A percentile compares a stretch with the other conserved stretches of the same genome.
These are phyloP conservation scores for Brachionus paranguensis DNA, from an alignment of 1,140 invertebrate species.

Conservation along the genomic window DNA sequence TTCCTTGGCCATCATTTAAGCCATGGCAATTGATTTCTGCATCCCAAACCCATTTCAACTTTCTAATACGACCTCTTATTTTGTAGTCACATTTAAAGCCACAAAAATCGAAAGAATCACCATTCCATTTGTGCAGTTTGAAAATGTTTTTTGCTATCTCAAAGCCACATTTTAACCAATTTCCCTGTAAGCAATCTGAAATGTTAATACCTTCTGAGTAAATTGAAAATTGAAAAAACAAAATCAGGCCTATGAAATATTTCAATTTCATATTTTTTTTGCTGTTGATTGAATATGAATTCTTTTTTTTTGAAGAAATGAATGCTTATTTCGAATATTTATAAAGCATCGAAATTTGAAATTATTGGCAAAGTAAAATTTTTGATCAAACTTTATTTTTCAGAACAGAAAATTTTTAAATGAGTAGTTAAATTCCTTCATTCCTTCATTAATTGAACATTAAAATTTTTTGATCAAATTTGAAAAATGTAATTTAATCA, in stretches of 20 bases:
- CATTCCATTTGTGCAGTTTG: neutral
- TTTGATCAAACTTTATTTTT: no score
- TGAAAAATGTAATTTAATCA: no score
- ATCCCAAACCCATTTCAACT: neutral
- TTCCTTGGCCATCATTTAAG: neutral
- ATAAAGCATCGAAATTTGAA: no score
- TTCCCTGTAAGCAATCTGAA: neutral
- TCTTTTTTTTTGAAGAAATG: no score
- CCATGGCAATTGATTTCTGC: neutral
- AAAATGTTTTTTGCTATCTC: neutral
- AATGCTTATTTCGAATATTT: no score
- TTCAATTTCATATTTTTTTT: neutral
- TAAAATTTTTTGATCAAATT: no score
- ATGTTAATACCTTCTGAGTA: neutral
- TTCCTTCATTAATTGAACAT: no score
- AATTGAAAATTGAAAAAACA: neutral
- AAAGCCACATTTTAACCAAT: neutral
- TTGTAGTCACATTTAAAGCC: neutral
- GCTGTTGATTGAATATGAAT: no score
- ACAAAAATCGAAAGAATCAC: neutral
- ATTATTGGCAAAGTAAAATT: no score
- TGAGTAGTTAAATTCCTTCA: no score
- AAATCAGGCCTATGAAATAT: neutral
- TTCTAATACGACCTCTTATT: neutral
- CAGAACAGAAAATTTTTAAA: no score